Evolutionary conservation across 2,797 vertebrate species (phyloP).

Genomic region (Cacajao melanocephalus): DNA sequence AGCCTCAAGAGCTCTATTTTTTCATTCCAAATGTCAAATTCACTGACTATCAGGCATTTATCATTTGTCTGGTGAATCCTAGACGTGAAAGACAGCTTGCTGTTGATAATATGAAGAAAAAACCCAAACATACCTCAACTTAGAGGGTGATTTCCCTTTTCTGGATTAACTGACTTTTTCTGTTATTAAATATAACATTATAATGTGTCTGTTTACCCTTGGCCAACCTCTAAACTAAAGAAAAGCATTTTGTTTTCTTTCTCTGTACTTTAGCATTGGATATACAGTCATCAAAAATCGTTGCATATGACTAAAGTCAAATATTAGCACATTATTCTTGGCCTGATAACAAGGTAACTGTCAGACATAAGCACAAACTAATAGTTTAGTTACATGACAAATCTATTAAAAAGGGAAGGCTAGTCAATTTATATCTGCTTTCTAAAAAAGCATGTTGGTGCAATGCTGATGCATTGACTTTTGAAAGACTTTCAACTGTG

Average conservation of each 20-base stretch:
- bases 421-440: constrained; percentile 56
- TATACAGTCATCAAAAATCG: constrained; percentile 50
- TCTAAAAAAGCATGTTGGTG: constrained; percentile 24
- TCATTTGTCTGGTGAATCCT: constrained; percentile 23
- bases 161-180: constrained; percentile 39
- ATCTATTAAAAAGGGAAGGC: constrained; percentile 46
- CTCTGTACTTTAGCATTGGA: not conserved
- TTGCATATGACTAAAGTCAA: constrained; percentile 47
- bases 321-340: constrained; percentile 3
- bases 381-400: constrained; percentile 54
- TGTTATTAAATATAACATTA: not conserved
- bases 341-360: constrained; percentile 17
- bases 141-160: constrained; percentile 13
- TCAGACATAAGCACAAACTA: constrained; percentile 23
- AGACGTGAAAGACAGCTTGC: constrained; percentile 16
- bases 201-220: not conserved
- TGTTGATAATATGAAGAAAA: constrained; percentile 34
- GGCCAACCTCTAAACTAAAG: not conserved
- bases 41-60: not conserved
- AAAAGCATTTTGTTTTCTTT: not conserved
- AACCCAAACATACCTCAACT: not conserved
- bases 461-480: not conserved
- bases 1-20: not conserved
- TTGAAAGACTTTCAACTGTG: constrained; percentile 36
- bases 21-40: constrained; percentile 40